A percentile compares a stretch with the other conserved stretches of the same genome.
These are phyloP conservation scores for Elegia similella DNA, from an alignment of 2,888 invertebrate genomes.

Conservation along the genomic window DNA sequence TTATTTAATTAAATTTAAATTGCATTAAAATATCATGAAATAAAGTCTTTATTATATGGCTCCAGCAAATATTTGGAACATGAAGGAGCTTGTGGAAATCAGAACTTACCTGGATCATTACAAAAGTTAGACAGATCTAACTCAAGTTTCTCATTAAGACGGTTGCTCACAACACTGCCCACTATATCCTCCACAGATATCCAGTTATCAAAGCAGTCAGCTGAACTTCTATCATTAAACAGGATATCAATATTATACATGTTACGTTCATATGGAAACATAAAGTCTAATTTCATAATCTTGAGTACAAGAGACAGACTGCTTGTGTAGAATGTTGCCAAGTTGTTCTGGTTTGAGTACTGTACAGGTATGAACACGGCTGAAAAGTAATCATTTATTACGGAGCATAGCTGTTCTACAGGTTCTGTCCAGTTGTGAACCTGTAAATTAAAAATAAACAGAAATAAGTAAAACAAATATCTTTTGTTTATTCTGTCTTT, in stretches of 20 bases:
- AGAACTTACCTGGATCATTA: slow-evolving; percentile 54
- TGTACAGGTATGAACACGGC: slow-evolving; percentile 53
- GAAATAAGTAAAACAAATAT: too few species aligned
- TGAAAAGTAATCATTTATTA: slow-evolving; percentile 47
- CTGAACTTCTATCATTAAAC: slow-evolving; percentile 60
- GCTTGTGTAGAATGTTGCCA: slow-evolving; percentile 61
- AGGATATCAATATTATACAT: slow-evolving; percentile 64
- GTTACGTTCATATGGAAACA: slow-evolving; percentile 57
- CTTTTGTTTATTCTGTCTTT: too few species aligned
- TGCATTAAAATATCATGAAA: too few species aligned
- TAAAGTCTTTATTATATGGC: too few species aligned
- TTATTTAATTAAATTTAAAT: too few species aligned
- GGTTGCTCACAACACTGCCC: slow-evolving; percentile 46
- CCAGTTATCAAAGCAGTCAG: slow-evolving; percentile 50
- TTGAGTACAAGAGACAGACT: slow-evolving; percentile 53
- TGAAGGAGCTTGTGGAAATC: too few species aligned
- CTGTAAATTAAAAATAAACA: slow-evolving; percentile 38
- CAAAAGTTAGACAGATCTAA: slow-evolving; percentile 64
- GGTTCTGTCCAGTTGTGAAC: slow-evolving; percentile 59
- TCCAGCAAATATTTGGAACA: too few species aligned
- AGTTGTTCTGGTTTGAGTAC: slow-evolving; percentile 39
- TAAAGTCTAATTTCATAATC: slow-evolving; percentile 60
- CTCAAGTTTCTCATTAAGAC: slow-evolving; percentile 54
- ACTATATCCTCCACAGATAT: slow-evolving; percentile 58
- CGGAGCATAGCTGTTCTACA: slow-evolving; percentile 48